Conservation (phyloP, 2,113 vertebrate species). For the Naja naja region DNA sequence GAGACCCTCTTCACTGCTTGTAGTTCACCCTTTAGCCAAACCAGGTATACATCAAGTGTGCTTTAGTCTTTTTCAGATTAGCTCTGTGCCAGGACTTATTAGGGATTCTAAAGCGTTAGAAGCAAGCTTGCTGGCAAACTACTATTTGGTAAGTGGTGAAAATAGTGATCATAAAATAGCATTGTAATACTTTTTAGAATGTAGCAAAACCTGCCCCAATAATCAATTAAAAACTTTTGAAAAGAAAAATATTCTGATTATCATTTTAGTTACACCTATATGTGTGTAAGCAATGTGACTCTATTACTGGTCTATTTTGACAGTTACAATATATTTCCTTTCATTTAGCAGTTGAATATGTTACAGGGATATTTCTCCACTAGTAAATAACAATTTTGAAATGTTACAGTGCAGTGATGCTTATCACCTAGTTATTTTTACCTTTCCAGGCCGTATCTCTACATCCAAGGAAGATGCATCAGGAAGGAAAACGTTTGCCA, state of each 20-base stretch:
- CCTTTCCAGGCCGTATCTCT: slow-evolving; percentile 50
- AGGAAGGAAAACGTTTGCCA: slow-evolving; percentile 41
- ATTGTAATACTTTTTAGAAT: not conserved
- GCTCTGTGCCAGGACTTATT: slow-evolving; percentile 10
- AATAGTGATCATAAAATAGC: not conserved
- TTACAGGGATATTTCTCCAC: not conserved
- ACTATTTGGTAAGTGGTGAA: slow-evolving; percentile 15
- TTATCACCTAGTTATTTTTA: slow-evolving; percentile 14
- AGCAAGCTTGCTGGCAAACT: not conserved
- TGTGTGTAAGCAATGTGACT: not conserved
- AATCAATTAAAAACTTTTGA: not conserved
- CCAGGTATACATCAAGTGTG: slow-evolving; percentile 78
- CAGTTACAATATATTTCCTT: not conserved
- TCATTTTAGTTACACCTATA: not conserved
- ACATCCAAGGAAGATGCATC: slow-evolving; percentile 16
- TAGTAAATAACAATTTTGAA: not conserved
- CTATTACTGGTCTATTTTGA: slow-evolving; percentile 4
- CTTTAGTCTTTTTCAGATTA: slow-evolving; percentile 44
- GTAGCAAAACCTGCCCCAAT: not conserved
- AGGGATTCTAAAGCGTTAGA: slow-evolving; percentile 27
- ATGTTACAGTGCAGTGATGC: not conserved
- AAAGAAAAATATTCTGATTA: not conserved
- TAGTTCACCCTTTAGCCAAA: slow-evolving; percentile 89
- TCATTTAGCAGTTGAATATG: not conserved
- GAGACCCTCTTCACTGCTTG: slow-evolving; percentile 82